Evolutionary conservation across 2,888 invertebrate species (phyloP).

Genomic region (Epinotia brunnichana): DNA sequence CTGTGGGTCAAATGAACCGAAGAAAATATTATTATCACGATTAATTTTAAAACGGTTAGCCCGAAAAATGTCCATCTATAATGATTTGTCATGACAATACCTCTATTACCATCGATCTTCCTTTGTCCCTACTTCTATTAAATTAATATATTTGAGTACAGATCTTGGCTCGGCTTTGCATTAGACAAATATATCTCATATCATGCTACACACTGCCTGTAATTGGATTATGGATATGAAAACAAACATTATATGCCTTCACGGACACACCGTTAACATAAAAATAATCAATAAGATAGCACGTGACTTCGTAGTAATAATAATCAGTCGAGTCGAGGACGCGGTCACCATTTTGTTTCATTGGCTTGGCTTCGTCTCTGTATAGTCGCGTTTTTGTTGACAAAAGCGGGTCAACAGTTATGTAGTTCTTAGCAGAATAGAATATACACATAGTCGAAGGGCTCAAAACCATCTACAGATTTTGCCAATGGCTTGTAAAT

Average conservation of each 20-base stretch:
- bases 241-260: constrained; percentile 21
- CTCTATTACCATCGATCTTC: background rate
- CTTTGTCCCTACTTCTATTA: constrained; percentile 12
- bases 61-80: no score
- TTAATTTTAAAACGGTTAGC: no score
- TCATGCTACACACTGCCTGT: background rate
- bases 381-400: background rate
- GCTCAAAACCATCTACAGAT: background rate
- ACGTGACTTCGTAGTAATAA: constrained; percentile 42
- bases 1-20: background rate
- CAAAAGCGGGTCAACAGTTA: constrained; percentile 6
- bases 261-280: constrained; percentile 12
- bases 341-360: constrained; percentile 44
- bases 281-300: constrained; percentile 42
- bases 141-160: background rate
- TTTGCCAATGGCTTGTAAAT: background rate
- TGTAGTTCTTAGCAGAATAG: background rate
- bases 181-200: background rate
- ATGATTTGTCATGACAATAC: constrained; percentile 10
- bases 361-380: constrained; percentile 20
- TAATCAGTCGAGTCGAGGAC: constrained; percentile 19
- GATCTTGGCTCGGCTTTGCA: background rate
- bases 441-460: background rate
- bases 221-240: constrained; percentile 22
- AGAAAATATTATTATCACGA: background rate